Percentiles rank a stretch among this genome's conserved stretches.
phyloP scores from a whole-genome alignment of 2,888 invertebrate genomes.

The Drosophila maculinotata region DNA sequence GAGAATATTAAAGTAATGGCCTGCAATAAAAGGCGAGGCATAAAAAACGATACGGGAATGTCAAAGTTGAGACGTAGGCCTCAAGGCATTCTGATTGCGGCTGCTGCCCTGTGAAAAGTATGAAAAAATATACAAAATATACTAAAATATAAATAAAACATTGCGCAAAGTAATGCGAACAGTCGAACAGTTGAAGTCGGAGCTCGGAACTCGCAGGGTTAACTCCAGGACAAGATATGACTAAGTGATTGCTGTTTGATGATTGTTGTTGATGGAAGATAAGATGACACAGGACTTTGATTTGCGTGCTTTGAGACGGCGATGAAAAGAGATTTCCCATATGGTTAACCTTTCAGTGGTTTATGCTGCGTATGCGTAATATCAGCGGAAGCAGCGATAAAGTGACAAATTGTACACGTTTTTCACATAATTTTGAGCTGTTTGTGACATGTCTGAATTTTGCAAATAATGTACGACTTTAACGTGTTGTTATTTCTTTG shows the following conservation, averaged over 20 bases:
- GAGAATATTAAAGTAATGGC: slow-evolving; percentile 66
- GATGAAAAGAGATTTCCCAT: slow-evolving; percentile 18
- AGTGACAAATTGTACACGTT: slow-evolving; percentile 44
- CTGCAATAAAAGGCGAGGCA: slow-evolving; percentile 61
- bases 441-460: slow-evolving; percentile 29
- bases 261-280: slow-evolving; percentile 23
- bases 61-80: slow-evolving; percentile 59
- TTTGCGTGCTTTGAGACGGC: slow-evolving; percentile 22
- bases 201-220: slow-evolving; percentile 3
- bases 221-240: slow-evolving; percentile 9
- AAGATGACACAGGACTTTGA: slow-evolving; percentile 35
- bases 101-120: slow-evolving; percentile 45
- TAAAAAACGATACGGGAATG: slow-evolving; percentile 48
- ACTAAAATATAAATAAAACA: slow-evolving; percentile 31
- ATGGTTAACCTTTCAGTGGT: slow-evolving; percentile 11
- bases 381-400: slow-evolving; percentile 22
- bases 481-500: not conserved
- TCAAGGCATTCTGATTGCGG: slow-evolving; percentile 35
- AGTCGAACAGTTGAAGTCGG: slow-evolving; percentile 7
- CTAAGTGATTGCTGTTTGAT: slow-evolving; percentile 43
- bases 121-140: slow-evolving; percentile 28
- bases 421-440: slow-evolving; percentile 31
- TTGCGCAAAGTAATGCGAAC: slow-evolving; percentile 15
- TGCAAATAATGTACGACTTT: slow-evolving; percentile 10
- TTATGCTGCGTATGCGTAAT: slow-evolving; percentile 31